phyloP scores from a whole-genome alignment of 2,113 vertebrate species.

The Asarcornis scutulata region DNA sequence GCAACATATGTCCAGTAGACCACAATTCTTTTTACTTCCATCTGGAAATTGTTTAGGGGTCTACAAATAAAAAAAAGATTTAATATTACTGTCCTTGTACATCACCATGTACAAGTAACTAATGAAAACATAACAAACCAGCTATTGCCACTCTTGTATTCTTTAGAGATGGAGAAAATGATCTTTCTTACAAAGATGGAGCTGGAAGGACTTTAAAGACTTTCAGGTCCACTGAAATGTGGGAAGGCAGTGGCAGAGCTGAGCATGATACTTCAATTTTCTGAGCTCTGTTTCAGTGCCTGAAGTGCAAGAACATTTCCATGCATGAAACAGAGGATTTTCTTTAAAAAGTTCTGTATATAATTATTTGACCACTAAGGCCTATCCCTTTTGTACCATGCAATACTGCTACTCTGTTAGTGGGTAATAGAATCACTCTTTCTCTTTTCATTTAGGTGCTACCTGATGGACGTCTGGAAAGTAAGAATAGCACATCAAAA shows the following conservation, averaged over 20 bases:
- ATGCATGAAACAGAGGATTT: neutral
- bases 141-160: neutral
- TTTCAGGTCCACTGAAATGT: neutral
- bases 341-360: neutral
- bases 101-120: neutral
- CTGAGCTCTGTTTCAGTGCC: neutral
- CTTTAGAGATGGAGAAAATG: neutral
- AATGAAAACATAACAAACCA: neutral
- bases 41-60: neutral
- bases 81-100: neutral
- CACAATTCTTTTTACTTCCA: neutral
- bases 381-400: neutral
- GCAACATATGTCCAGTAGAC: neutral
- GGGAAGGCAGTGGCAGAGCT: neutral
- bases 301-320: neutral
- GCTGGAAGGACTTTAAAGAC: neutral
- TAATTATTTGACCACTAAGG: neutral
- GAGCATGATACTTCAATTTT: neutral
- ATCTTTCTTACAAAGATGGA: neutral
- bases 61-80: neutral
- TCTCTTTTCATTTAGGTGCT: constrained; percentile 67
- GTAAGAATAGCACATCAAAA: constrained; percentile 24
- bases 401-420: neutral
- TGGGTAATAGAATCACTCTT: neutral
- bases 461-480: constrained; percentile 70